Evolutionary conservation across 2,113 vertebrate species (phyloP), one percentile per base, ranked within the genome.

Genomic region (Dissostichus mawsoni): DNA sequence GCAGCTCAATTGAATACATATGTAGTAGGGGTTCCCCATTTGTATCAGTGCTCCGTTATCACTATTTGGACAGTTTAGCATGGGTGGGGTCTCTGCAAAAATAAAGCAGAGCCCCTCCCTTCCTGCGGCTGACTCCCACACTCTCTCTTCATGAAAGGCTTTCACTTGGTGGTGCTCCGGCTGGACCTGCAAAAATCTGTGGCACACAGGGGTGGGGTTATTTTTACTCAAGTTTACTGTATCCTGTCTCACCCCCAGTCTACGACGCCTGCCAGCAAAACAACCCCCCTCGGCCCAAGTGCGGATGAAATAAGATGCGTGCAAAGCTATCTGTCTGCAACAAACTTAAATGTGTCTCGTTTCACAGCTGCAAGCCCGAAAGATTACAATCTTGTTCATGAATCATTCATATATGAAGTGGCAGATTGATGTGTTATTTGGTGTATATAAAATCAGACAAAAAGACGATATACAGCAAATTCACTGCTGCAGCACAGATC

Each of bases 201-300:
- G 74, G 75, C 66, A 36, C 77, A 85, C 66, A 76, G 71, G 83
- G 78, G 89, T 73, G 86, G 65, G 85, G 85, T 88, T 95, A 95
- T 96, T 96, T 95, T 93, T 95, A 95, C 90, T 87, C 82, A 20
- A 41, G 85, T 90, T 89, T 93, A 93, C 93, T 91, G 92, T 94
- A 94, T 92, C 92, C 84, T 84, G 86, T 87, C 87, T 75, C 88
- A 71, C 63, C 81, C 76, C 76, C 23, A 10, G 78, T 91, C 88
- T 85, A 77, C 81, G 82, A 87, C n/a, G 70, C 47, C 74, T 69
- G 90, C 87, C 87, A 88, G 77, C 80, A 80, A 78, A 81, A 79
- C 71, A 78, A 70, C 64, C 4, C 69, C 81, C 78, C 64, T 29
- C 17, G 9, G 51, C 78, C 76, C 62, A n/a, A 84, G 85, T 67